Conservation (phyloP, 2,113 vertebrate species). For the Cromileptes altivelis region DNA sequence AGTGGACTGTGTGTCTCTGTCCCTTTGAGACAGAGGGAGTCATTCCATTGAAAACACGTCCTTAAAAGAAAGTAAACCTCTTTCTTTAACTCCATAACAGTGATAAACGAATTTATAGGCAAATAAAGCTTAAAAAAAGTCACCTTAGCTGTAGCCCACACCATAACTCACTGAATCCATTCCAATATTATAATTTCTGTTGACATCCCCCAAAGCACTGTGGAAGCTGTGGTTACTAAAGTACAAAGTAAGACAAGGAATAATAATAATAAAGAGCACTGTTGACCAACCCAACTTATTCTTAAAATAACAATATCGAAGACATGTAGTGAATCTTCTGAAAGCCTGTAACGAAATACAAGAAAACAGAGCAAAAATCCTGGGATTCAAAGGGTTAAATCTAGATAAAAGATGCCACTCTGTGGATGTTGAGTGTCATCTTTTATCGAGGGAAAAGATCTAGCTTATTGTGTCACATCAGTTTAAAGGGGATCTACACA, state of each 20-base stretch:
- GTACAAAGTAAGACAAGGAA: not conserved
- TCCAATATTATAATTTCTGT: not conserved
- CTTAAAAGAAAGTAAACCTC: not conserved
- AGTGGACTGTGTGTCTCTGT: too few species aligned
- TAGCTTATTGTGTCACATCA: not conserved
- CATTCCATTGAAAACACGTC: not conserved
- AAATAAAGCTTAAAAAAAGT: not conserved
- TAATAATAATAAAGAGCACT: not conserved
- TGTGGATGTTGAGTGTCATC: not conserved
- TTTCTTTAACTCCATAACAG: not conserved
- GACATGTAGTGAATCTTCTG: not conserved
- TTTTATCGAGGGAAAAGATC: not conserved
- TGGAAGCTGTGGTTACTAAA: not conserved
- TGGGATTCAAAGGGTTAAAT: not conserved
- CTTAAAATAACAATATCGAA: not conserved
- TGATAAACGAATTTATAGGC: not conserved
- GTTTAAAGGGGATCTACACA: not conserved
- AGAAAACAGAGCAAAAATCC: not conserved
- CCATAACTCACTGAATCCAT: not conserved
- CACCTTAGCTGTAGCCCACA: not conserved
- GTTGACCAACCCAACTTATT: not conserved
- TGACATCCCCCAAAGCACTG: not conserved
- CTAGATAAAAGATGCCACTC: too few species aligned
- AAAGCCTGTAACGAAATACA: not conserved
- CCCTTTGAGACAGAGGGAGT: too few species aligned